Conservation (phyloP, 2,888 invertebrate species). For the Platycnemis pennipes region DNA sequence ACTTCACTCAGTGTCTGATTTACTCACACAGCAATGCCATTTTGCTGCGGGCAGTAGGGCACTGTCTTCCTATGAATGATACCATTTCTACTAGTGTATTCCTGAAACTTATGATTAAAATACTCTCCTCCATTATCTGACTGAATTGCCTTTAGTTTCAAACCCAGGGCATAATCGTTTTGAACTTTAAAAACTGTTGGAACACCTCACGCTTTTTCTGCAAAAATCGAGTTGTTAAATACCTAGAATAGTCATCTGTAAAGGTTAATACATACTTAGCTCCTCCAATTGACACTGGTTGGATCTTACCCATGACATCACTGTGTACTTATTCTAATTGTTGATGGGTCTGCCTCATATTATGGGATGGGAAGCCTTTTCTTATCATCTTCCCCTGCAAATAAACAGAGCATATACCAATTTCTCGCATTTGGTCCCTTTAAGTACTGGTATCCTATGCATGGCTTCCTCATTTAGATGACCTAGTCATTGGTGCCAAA, state of each 20-base stretch:
- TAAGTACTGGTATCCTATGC: not conserved
- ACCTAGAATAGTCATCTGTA: not conserved
- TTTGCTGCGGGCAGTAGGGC: not conserved
- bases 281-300: not conserved
- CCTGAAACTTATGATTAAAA: not conserved
- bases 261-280: not conserved
- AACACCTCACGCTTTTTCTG: not conserved
- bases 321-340: not conserved
- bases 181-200: not conserved
- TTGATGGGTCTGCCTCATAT: not conserved
- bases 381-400: not conserved
- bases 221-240: not conserved
- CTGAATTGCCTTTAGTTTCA: not conserved
- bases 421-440: not conserved
- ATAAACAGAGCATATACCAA: not conserved
- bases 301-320: not conserved
- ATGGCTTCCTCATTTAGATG: not conserved
- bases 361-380: not conserved
- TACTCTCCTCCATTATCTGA: slow-evolving; percentile 2
- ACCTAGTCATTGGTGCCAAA: not conserved
- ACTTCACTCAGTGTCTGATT: not conserved
- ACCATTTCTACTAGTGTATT: not conserved
- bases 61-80: not conserved
- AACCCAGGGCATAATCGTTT: not conserved
- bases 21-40: not conserved